phyloP scores from a whole-genome alignment of 2,113 vertebrate species.

The Dipodomys spectabilis region DNA sequence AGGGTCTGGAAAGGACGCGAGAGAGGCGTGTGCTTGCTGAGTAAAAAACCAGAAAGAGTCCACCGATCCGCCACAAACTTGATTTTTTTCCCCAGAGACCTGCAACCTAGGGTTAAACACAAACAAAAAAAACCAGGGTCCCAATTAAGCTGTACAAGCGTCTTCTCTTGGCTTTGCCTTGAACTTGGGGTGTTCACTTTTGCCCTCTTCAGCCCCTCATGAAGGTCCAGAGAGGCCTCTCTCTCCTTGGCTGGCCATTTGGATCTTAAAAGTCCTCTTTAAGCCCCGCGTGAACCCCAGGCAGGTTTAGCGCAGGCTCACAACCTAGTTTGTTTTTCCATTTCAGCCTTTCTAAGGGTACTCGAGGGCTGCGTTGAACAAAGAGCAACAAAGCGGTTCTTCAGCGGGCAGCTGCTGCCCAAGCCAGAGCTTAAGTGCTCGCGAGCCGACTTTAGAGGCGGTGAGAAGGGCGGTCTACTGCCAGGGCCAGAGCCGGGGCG shows the following conservation, averaged over 20 bases:
- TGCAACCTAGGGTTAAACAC: background rate
- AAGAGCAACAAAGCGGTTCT: background rate
- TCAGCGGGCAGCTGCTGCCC: background rate
- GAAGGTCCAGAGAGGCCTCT: background rate
- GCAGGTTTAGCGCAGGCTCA: background rate
- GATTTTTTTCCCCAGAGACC: background rate
- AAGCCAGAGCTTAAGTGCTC: background rate
- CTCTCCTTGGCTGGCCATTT: accelerated
- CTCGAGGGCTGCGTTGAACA: background rate
- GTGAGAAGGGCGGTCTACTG: background rate
- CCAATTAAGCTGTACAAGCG: background rate
- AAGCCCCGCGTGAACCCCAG: background rate
- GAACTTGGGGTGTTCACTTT: background rate
- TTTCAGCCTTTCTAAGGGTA: background rate
- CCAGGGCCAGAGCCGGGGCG: background rate
- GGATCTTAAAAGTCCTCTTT: background rate
- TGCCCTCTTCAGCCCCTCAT: background rate
- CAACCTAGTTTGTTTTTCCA: background rate
- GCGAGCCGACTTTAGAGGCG: background rate
- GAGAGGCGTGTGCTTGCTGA: background rate
- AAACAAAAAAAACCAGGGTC: too few relatives aligned
- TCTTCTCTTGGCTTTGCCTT: background rate
- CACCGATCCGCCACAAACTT: background rate
- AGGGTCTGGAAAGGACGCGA: background rate
- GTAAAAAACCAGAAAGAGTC: background rate